Evolutionary conservation across 2,113 vertebrate genomes (phyloP), one percentile per base, ranked within the genome.

Genomic region (Desmodus rotundus): DNA sequence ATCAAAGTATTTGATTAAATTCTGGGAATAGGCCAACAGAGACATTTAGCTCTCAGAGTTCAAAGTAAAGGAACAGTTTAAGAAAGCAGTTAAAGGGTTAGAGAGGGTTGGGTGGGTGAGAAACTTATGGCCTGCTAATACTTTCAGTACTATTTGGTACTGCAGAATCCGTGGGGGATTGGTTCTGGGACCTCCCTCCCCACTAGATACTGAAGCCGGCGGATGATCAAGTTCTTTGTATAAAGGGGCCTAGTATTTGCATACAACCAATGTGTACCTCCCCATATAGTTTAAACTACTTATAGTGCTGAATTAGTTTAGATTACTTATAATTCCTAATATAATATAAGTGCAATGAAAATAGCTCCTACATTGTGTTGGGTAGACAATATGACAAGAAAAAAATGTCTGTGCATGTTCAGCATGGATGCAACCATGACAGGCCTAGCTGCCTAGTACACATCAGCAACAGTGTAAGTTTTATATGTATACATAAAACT

Each of bases 101-200:
- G 4, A 84, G 2, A 22, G 45, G 28, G 5, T 28, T 76, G 0
- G 0, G 24, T 4, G 19, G 11, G 11, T 4, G 50, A 43, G 16
- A 24, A 11, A 38, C 38, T 38, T 56, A 36, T 28, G 17, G 14
- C 16, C 41, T 52, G 8, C 26, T 82, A 33, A 11, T 82, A 63
- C 33, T 84, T 73, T 61, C 77, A 91, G 31, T 61, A 19, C 24
- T 80, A 43, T 38, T 89, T 2, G 24, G 22, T 47, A 91, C 19
- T 33, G 9, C 9, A 43, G 56, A 31, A 12, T 61, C 16, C 1
- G 0, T 43, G 26, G 16, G 24, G 16, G 3, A 31, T 61, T 10
- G 36, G 26, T 82, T 82, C 38, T 3, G 41, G 26, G 38, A 43
- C 41, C 24, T 28, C 17, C 17, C 6, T 2, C 33, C 24, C 20